These are phyloP conservation scores for Antheraea assamensis DNA, from an alignment of 2,888 invertebrate species.

Conservation along the genomic window DNA sequence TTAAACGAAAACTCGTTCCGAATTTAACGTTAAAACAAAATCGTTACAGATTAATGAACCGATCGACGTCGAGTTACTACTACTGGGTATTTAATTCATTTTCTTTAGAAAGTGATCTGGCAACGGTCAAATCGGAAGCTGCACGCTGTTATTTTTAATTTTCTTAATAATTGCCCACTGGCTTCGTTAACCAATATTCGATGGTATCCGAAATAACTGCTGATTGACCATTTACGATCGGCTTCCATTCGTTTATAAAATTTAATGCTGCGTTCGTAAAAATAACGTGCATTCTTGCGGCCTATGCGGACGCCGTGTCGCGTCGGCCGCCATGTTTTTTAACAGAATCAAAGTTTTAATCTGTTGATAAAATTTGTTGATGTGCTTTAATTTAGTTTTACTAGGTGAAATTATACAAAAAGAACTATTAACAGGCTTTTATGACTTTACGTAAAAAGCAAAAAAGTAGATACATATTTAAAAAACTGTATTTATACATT, in stretches of 20 bases:
- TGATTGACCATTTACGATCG: conserved; percentile 11
- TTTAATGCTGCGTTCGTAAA: background rate
- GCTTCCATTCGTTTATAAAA: background rate
- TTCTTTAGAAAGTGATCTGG: conserved; percentile 6
- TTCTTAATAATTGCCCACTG: conserved; percentile 11
- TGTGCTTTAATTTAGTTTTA: conserved; percentile 7
- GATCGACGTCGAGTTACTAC: background rate
- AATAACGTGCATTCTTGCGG: conserved; percentile 4
- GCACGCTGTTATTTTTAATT: conserved; percentile 8
- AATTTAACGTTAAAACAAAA: background rate
- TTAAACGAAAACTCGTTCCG: background rate
- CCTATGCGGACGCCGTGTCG: background rate
- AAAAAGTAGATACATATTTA: background rate
- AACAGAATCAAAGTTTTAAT: background rate
- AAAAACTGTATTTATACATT: background rate
- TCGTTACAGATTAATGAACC: conserved; percentile 2
- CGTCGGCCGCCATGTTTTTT: background rate
- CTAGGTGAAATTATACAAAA: background rate
- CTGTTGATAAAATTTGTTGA: conserved; percentile 7
- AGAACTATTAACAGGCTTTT: background rate
- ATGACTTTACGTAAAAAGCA: conserved; percentile 2
- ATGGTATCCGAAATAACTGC: conserved; percentile 12
- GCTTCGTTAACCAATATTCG: conserved; percentile 6
- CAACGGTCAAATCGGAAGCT: conserved; percentile 12
- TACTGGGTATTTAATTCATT: background rate